A percentile compares a stretch with the other conserved stretches of the same genome.
These are phyloP conservation scores for Kryptopterus vitreolus DNA, from an alignment of 2,797 vertebrate species.

Conservation along the genomic window DNA sequence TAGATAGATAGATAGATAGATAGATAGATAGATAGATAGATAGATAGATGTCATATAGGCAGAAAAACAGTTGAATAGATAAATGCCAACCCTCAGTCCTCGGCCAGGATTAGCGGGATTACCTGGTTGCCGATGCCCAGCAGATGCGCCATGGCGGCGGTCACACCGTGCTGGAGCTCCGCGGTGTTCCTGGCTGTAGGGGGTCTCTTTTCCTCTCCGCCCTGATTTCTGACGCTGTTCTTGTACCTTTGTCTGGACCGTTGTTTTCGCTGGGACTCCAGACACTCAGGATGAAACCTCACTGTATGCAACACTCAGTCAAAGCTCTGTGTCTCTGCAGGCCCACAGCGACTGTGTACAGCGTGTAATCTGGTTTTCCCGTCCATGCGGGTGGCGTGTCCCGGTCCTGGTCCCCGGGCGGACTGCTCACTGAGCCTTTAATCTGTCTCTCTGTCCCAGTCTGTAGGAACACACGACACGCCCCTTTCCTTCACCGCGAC, in stretches of 20 bases:
- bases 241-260: neutral
- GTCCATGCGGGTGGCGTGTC: constrained; percentile 14
- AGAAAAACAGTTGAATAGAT: neutral
- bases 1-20: neutral
- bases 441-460: neutral
- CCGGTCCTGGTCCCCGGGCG: neutral
- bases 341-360: neutral
- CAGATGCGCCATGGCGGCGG: constrained; percentile 56
- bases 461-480: constrained; percentile 29
- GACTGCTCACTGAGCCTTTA: neutral
- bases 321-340: constrained; percentile 3
- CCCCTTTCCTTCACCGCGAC: constrained; percentile 42
- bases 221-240: neutral
- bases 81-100: neutral
- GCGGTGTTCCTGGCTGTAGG: constrained; percentile 29
- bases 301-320: constrained; percentile 23
- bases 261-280: neutral
- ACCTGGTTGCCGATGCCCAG: constrained; percentile 58
- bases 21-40: neutral
- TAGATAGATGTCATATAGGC: neutral
- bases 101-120: neutral
- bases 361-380: neutral
- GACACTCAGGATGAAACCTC: neutral
- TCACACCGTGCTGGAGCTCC: constrained; percentile 38
- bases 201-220: constrained; percentile 34